Evolutionary conservation across 1,140 invertebrate genomes (phyloP).

Genomic region (Paramacrobiotus metropolitanus): DNA sequence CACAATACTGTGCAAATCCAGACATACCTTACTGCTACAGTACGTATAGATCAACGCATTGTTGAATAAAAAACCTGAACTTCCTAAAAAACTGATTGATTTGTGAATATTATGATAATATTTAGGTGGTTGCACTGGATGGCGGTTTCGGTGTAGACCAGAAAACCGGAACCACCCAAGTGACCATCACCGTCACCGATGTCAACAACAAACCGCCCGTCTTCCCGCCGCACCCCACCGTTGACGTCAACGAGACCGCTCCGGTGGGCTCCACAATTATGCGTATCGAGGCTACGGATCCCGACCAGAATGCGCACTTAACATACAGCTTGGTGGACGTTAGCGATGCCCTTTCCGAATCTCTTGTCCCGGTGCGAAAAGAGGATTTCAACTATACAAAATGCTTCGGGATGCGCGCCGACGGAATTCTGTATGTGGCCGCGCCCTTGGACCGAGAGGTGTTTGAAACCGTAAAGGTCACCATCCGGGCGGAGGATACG

Average conservation of each 20-base stretch:
- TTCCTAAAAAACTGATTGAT: no score
- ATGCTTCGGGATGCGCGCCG: conserved; percentile 45
- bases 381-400: conserved; percentile 42
- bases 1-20: no score
- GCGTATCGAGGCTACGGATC: conserved; percentile 44
- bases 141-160: conserved; percentile 58
- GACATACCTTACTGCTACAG: no score
- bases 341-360: neutral
- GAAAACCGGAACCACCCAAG: conserved; percentile 23
- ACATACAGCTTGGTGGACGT: conserved; percentile 26
- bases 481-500: conserved; percentile 54
- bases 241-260: conserved; percentile 47
- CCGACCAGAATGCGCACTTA: conserved; percentile 46
- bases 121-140: conserved; percentile 45
- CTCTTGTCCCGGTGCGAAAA: neutral
- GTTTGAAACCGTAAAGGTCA: conserved; percentile 49
- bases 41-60: no score
- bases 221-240: conserved; percentile 35
- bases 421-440: conserved; percentile 40
- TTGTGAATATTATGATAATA: no score
- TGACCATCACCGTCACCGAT: conserved; percentile 62
- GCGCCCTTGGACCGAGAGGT: conserved; percentile 51
- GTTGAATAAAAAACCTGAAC: no score
- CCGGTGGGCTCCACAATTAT: conserved; percentile 27
- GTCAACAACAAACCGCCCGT: conserved; percentile 70